Evolutionary conservation across 1,140 invertebrate genomes (phyloP), one percentile per base, ranked within the genome.

Genomic region (Chrysopa pallens): DNA sequence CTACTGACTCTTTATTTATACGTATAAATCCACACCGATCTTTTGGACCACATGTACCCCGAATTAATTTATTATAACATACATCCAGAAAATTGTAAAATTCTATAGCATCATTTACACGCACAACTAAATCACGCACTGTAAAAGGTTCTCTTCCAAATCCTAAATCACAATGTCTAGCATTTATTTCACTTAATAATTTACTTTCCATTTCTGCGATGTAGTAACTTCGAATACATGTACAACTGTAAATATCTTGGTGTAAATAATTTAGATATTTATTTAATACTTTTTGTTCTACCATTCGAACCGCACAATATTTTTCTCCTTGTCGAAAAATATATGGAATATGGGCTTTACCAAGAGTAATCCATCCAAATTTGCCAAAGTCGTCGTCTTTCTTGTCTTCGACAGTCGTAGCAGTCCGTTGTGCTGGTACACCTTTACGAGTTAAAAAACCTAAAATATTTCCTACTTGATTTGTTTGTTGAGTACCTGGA

Each of bases 1-100:
- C 87, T 28, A 94, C 85, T 0, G 86, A 87, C 54, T 90, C 90
- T 55, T 87, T 88, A 57, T 94, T 93, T 46, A 95, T 91, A 38
- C 86, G 72, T 48, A 93, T 87, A 60, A 94, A 94, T 38, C 89
- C 91, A 65, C 89, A 93, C 50, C 84, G 79, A 55, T 87, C 82
- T 46, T 76, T 73, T 8, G 72, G 67, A 6, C 74, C 70, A 50
- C 68, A 73, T 46, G 70, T 68, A 14, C 69, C 67, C 31, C 67
- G 65, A 27, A 80, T 69, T 42, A 90, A 62, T 58, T 89, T 88
- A 43, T 78, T 78, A 63, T 85, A 87, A 61, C 86, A 91, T 45
- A 84, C 80, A 55, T 84, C 85, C 51, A 86, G 66, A 66, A 88
- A 97, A 44, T 81, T 80, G 61, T 89, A 89, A 63, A 95, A 93